Evolutionary conservation across 2,888 invertebrate species (phyloP), one percentile per base, ranked within the genome.

Genomic region (Elmis aenea): DNA sequence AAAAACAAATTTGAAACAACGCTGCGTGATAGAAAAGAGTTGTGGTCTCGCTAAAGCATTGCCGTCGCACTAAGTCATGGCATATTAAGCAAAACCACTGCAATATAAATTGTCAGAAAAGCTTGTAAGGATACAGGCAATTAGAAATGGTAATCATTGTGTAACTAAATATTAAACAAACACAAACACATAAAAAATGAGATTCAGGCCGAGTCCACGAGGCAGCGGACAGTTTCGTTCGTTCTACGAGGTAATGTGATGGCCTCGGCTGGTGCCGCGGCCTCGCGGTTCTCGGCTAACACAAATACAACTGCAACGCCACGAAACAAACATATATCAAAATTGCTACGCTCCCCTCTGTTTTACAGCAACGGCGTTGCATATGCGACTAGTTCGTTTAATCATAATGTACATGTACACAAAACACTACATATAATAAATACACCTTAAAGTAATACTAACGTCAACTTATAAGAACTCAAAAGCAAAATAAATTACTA

Each of bases 91-190:
- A 64, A 65, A 65, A 66, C 65, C 62, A 64, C 62, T 47, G 46
- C 42, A 47, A 48, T 42, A 58, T 53, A 59, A 50, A 52, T 55
- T 51, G 48, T 48, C 55, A 44, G 50, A 58, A 62, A 8, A 60
- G 57, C 57, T 59, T 51, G 54, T 38, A n/a, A 38, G 38, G 38
- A 38, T 34, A 42, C 35, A 51, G 53, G 55, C 55, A 57, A 58
- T 58, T 58, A 55, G 58, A 56, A 55, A 52, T 47, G 38, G 39
- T 48, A 48, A 36, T 42, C 51, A 57, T 48, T 47, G 54, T 55
- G 52, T 57, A 64, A 64, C 54, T 59, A 55, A 62, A 61, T 61
- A 63, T 61, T 42, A 45, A 66, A 64, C 60, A 65, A 64, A 66
- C 64, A 62, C 55, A 54, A 51, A 55, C 52, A 53, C 53, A 55